These are phyloP conservation scores for Cinclus mexicanus DNA, from an alignment of 2,113 vertebrate genomes.

Conservation along the genomic window DNA sequence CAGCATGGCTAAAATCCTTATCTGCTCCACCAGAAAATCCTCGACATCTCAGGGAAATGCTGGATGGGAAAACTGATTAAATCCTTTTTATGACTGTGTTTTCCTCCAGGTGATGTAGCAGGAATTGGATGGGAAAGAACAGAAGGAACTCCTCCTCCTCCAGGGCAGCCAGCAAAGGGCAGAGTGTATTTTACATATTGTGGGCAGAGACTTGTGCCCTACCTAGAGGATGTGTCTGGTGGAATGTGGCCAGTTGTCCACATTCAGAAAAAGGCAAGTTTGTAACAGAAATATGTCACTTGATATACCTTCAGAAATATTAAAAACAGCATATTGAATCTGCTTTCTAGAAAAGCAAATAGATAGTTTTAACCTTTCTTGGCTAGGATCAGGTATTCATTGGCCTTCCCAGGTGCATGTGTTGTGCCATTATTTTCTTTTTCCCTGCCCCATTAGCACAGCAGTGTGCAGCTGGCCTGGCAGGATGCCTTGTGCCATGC, in stretches of 20 bases:
- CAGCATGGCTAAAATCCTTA: neutral
- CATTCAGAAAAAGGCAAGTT: constrained; percentile 95
- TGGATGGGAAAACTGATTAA: neutral
- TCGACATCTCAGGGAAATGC: neutral
- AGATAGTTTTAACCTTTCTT: neutral
- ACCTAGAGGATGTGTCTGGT: constrained; percentile 93
- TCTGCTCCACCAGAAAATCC: neutral
- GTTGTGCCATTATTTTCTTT: neutral
- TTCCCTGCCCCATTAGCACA: neutral
- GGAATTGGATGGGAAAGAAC: constrained; percentile 97
- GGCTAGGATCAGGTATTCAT: neutral
- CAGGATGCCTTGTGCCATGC: neutral
- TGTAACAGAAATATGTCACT: neutral
- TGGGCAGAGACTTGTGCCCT: constrained; percentile 89
- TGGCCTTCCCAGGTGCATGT: neutral
- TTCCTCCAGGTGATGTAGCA: constrained; percentile 85
- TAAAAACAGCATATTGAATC: neutral
- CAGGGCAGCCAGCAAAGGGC: constrained; percentile 94
- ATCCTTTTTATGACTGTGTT: neutral
- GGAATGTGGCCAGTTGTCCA: constrained; percentile 99
- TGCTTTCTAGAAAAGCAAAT: neutral
- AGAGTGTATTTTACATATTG: constrained; percentile 98
- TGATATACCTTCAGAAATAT: neutral
- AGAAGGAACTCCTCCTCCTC: constrained; percentile 93
- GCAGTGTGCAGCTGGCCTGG: neutral